phyloP scores from a whole-genome alignment of 1,140 invertebrate genomes.

The Cotesia vestalis region DNA sequence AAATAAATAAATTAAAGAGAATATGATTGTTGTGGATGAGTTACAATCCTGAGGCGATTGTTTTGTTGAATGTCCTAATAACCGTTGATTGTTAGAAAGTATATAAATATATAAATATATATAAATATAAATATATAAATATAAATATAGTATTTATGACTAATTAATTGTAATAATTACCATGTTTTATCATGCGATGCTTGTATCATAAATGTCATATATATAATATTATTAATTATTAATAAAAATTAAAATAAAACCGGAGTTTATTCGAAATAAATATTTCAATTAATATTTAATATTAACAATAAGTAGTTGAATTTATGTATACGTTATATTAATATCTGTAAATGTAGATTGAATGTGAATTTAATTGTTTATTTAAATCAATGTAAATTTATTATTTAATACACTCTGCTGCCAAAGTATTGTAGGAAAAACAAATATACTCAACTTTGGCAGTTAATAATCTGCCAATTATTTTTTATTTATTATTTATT shows the following conservation, averaged over 20 bases:
- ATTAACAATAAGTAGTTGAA: not conserved
- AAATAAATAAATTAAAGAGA: not conserved
- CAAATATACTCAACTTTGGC: not conserved
- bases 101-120: conserved; percentile 7
- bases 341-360: conserved; percentile 6
- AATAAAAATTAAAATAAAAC: not conserved
- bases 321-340: conserved; percentile 5
- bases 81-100: conserved; percentile 29
- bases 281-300: conserved; percentile 5
- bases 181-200: conserved; percentile 13
- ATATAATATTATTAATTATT: too few relatives aligned
- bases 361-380: too few relatives aligned
- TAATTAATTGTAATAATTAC: not conserved
- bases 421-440: conserved; percentile 4
- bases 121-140: conserved; percentile 3
- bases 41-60: conserved; percentile 7
- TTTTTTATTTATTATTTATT: too few relatives aligned
- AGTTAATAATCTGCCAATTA: too few relatives aligned
- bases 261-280: not conserved
- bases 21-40: conserved; percentile 25
- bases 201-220: conserved; percentile 30
- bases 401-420: not conserved
- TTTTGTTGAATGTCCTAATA: conserved; percentile 25
- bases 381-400: not conserved
- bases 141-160: not conserved